Evolutionary conservation across 1,140 invertebrate genomes (phyloP), one percentile per base, ranked within the genome.

Genomic region (Branchinecta lynchi): DNA sequence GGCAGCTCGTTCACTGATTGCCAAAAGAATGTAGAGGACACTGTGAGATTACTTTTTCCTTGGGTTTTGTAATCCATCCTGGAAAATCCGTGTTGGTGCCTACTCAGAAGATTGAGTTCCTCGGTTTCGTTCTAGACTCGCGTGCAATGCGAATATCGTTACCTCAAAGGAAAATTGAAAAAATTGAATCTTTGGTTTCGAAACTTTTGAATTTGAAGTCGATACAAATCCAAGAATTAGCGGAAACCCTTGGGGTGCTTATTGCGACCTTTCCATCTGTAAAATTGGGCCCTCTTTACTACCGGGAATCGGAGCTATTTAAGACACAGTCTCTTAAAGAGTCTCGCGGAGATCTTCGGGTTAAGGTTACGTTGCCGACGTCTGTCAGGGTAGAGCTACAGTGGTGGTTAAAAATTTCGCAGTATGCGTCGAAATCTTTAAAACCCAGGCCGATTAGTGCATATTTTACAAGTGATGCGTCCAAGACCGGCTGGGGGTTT

Each of bases 41-140:
- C 21, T 17, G 15, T 51, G 15, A 46, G 21, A 71, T 73, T 67
- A 73, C 72, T 71, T 10, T 32, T 12, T 12, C n/a, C n/a, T n/a
- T n/a, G n/a, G n/a, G 74, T 12, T 74, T 73, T 68, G 68, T 69
- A n/a, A 69, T 72, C 67, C 66, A 74, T 20, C 43, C 68, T 7
- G 43, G 68, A 44, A 75, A 75, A 70, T 75, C 74, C 21, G 70
- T 72, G 0, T 44, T 74, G 15, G 20, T 65, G 9, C 73, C 73
- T n/a, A 68, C 72, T 67, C 69, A 70, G 44, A 46, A 21, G 70
- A 60, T 69, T 43, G 66, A 65, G 51, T 73, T 67, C 66, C 44
- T 74, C 15, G 72, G 73, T 8, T 71, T 70, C 68, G 12, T 71
- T 21, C 71, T 74, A 51, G 65, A 74, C 69, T 72, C 71, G 15